Base-by-base conservation (phyloP, 1,140 invertebrate species). In the Heliothis virescens region DNA sequence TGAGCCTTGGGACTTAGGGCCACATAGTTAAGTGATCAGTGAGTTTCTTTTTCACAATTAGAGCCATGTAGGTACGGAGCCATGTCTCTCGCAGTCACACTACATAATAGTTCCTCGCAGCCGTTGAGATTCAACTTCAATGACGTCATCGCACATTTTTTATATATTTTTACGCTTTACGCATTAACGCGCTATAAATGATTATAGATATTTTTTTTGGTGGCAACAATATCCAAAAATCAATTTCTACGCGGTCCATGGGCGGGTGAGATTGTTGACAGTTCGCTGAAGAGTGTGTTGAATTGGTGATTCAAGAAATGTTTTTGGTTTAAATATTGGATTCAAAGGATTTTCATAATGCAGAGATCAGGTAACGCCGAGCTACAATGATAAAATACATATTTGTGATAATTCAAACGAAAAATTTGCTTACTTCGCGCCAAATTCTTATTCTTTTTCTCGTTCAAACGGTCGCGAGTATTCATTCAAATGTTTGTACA, bases 321-420 rank as follows among this genome's bases (percentile, higher is more conserved):
- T 92, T 94, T 92, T 89, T 91, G 78, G 84, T 91, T 86, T 94
- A 85, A 93, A 89, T 87, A 87, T 78, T 83, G 83, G 86, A 86
- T 80, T 79, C 60, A 73, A 50, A 83, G 83, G 79, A 82, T 86
- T 89, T 83, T 87, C 89, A 94, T 79, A 88, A 95, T 95, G 94
- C 93, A 95, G 91, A 94, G 94, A 94, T 95, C 94, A 94, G 94
- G 94, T 95, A 94, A 91, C 81, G 75, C 47, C 9, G 77, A 80
- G 63, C 62, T 29, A 15, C 47, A 18, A 74, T 65, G n/a, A 52
- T 72, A 57, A 11, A n/a, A 5, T 16, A 52, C 10, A 4, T 13
- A 9, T 48, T 48, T 69, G 52, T 59, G 57, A 12, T 2, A 18
- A 4, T 47, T 26, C 18, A 1, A 21, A 41, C 48, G 9, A 4